Evolutionary conservation across 2,888 invertebrate species (phyloP), one percentile per base, ranked within the genome.

Genomic region (Ophion ventricosus): DNA sequence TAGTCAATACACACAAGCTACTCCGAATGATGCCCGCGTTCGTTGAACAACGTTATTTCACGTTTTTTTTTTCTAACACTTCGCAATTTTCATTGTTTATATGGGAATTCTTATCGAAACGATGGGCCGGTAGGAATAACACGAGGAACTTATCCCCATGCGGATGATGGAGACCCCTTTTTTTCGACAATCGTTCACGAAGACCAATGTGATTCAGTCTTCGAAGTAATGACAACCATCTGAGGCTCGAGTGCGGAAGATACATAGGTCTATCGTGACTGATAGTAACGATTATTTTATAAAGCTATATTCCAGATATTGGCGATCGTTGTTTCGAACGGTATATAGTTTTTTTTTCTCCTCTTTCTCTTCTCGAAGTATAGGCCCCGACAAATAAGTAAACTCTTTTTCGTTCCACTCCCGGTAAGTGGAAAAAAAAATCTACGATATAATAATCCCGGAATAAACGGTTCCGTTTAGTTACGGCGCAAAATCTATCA

Each of bases 331-430:
- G 74, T 76, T 80, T 76, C 73, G 75, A 83, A 43, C 64, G 26
- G 70, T 69, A 63, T 26, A 25, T 20, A 54, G 25, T 14, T 49
- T 14, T 0, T 17, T 67, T 54, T 25, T 17, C 23, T 54, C 26
- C 17, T 35, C 25, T 63, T 49, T 43, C 40, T 73, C 25, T 70
- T 43, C 25, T 40, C 26, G 20, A 73, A 73, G 69, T 59, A 23
- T 80, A 83, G 67, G 80, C 80, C 66, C 57, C 29, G 81, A 74
- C 69, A 80, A 84, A 80, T 80, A 66, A 80, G 72, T 61, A 61
- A 26, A 20, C 43, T 74, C 57, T n/a, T 25, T 40, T 59, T 64
- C 64, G 14, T 59, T 59, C 17, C 59, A 54, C 63, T 74, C 11
- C 26, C 69, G 54, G 35, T 11, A 43, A 67, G 49, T 43, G 43